These are phyloP conservation scores for Ornithoptera alexandrae DNA, from an alignment of 2,888 invertebrate species.

Conservation along the genomic window DNA sequence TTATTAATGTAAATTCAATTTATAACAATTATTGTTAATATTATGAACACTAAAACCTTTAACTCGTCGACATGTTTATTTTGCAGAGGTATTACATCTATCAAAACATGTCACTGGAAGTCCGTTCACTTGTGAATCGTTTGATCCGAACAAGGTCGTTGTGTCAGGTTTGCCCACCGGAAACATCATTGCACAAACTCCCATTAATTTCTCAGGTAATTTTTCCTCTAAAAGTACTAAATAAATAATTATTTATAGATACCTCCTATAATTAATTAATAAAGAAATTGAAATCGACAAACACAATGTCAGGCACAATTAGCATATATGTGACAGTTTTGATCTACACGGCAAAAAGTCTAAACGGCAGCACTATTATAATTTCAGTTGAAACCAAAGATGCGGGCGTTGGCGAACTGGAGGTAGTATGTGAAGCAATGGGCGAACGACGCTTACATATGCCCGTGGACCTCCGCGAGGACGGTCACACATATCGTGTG, in stretches of 20 bases:
- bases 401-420: slow-evolving; percentile 91
- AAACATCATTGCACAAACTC: slow-evolving; percentile 89
- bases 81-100: slow-evolving; percentile 91
- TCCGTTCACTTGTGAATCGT: slow-evolving; percentile 96
- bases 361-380: slow-evolving; percentile 27
- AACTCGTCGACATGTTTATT: not conserved
- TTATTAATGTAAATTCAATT: not conserved
- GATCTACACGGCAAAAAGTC: slow-evolving; percentile 21
- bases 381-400: slow-evolving; percentile 86
- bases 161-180: slow-evolving; percentile 88
- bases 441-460: slow-evolving; percentile 85
- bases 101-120: slow-evolving; percentile 95
- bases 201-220: slow-evolving; percentile 89
- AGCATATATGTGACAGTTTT: not conserved
- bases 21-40: not conserved
- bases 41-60: not conserved
- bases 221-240: not conserved
- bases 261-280: no score
- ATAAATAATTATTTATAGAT: not conserved
- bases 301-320: no score
- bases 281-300: not conserved
- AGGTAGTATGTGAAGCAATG: slow-evolving; percentile 92
- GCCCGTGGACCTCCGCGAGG: slow-evolving; percentile 89
- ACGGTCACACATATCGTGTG: slow-evolving; percentile 88
- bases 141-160: slow-evolving; percentile 90